Evolutionary conservation across 2,888 invertebrate genomes (phyloP).

Genomic region (Heliothis peltigera): DNA sequence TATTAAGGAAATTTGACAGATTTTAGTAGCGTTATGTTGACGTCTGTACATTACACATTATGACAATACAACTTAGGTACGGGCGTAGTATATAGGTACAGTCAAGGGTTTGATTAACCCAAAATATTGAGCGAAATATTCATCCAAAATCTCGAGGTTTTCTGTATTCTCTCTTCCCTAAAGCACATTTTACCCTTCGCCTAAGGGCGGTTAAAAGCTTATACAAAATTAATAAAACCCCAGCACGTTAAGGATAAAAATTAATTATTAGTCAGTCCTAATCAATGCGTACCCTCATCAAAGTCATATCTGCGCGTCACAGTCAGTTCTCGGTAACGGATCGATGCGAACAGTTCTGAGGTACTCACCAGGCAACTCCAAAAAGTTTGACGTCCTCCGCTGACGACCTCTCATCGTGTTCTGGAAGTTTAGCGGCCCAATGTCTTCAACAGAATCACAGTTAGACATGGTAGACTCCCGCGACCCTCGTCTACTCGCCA

Average conservation of each 20-base stretch:
- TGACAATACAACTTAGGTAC: too few species aligned
- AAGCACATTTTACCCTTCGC: constrained; percentile 1
- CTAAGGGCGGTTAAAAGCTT: constrained; percentile 8
- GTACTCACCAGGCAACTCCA: constrained; percentile 94
- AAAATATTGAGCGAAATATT: constrained; percentile 17
- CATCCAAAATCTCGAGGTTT: background rate
- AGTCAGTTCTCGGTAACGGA: constrained; percentile 16
- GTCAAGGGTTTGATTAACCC: background rate
- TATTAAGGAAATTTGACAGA: too few species aligned
- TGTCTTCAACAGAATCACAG: constrained; percentile 91
- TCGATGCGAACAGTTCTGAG: constrained; percentile 34
- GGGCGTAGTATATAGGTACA: background rate
- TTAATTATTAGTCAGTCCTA: constrained; percentile 50
- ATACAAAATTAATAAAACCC: constrained; percentile 32
- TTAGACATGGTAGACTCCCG: constrained; percentile 94
- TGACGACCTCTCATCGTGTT: constrained; percentile 94
- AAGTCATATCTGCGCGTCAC: constrained; percentile 26
- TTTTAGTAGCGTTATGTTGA: too few species aligned
- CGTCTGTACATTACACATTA: too few species aligned
- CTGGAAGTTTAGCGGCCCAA: constrained; percentile 95
- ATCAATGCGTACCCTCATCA: constrained; percentile 54
- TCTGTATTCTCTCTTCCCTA: background rate
- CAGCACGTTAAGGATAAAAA: constrained; percentile 36
- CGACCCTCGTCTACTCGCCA: constrained; percentile 96
- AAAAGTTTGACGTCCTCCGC: constrained; percentile 95